These are phyloP conservation scores for Pheosia gnoma DNA, from an alignment of 2,888 invertebrate genomes.

Conservation along the genomic window DNA sequence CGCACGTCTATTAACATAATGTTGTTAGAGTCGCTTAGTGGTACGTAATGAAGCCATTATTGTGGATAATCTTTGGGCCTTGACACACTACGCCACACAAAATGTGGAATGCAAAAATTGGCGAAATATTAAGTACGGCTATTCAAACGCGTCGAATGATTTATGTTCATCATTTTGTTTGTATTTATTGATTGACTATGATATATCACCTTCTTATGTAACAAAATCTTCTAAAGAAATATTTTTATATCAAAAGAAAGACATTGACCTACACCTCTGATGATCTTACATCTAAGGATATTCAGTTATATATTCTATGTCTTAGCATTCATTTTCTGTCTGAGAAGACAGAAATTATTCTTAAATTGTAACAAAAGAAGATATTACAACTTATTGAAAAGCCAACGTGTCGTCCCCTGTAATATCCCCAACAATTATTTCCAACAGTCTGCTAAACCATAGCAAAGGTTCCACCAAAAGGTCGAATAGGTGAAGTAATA, in stretches of 20 bases:
- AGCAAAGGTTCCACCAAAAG: constrained; percentile 33
- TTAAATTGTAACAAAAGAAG: no score
- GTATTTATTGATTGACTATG: constrained; percentile 5
- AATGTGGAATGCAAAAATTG: constrained; percentile 25
- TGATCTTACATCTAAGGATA: no score
- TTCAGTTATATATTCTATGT: no score
- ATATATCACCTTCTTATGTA: not conserved
- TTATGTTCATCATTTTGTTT: constrained; percentile 6
- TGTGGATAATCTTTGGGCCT: constrained; percentile 35
- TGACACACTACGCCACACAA: constrained; percentile 30
- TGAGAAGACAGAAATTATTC: no score
- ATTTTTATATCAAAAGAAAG: no score
- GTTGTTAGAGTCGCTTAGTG: constrained; percentile 44
- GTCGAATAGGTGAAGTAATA: constrained; percentile 65
- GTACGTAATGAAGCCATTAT: constrained; percentile 68
- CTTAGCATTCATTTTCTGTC: no score
- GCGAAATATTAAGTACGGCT: constrained; percentile 7
- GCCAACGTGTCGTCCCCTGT: not conserved
- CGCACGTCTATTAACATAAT: constrained; percentile 65
- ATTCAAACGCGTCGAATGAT: constrained; percentile 4
- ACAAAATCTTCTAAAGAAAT: no score
- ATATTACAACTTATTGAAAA: not conserved
- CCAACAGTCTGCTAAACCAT: constrained; percentile 19
- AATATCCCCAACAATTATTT: constrained; percentile 20
- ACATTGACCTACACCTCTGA: no score